These are phyloP conservation scores for Caenorhabditis sp. DNA, from an alignment of 2,888 invertebrate species.

Conservation along the genomic window DNA sequence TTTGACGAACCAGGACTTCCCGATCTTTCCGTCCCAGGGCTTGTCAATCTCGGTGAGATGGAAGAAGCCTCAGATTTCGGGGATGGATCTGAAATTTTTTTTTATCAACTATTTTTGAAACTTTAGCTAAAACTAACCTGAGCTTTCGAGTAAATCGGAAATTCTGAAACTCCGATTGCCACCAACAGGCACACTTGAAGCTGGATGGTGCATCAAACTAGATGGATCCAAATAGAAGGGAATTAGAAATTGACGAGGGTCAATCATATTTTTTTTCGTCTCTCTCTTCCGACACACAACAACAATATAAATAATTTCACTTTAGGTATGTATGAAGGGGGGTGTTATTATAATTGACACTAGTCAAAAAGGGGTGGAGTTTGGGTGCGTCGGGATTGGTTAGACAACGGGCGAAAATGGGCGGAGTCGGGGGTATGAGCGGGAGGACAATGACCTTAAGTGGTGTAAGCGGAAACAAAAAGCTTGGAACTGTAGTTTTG, in stretches of 20 bases:
- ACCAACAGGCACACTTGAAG: conserved; percentile 4
- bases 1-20: conserved; percentile 50
- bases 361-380: background rate
- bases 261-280: conserved; percentile 23
- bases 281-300: no score
- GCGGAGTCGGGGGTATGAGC: no score
- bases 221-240: conserved; percentile 46
- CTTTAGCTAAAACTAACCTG: conserved; percentile 23
- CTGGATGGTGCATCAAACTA: conserved; percentile 29
- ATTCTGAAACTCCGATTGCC: conserved; percentile 44
- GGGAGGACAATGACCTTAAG: no score
- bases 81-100: conserved; percentile 2
- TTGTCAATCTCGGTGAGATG: conserved; percentile 33
- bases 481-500: no score
- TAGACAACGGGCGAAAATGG: no score
- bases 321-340: background rate
- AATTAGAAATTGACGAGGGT: conserved; percentile 47
- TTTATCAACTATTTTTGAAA: background rate
- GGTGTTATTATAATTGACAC: background rate
- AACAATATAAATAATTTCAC: background rate
- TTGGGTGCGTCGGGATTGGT: no score
- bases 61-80: conserved; percentile 1
- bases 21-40: conserved; percentile 29
- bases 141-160: conserved; percentile 47
- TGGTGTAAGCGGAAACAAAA: no score